Percentiles rank a stretch among this genome's conserved stretches.
Evolutionary conservation across 2,888 invertebrate species (phyloP).

Genomic region (Parnassius mnemosyne): DNA sequence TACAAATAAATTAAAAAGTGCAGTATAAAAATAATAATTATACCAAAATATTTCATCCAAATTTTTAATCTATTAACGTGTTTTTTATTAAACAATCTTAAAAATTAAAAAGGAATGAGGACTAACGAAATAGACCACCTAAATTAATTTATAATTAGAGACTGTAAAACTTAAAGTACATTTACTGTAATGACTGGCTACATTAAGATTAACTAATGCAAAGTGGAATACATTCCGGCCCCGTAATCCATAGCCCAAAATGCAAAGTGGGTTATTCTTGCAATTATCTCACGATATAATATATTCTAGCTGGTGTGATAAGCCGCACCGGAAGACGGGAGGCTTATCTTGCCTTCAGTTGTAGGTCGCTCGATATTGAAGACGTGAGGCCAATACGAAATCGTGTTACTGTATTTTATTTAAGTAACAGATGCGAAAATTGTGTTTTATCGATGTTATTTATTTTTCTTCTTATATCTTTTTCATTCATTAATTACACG

Average conservation of each 20-base stretch:
- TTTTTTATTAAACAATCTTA: too few relatives aligned
- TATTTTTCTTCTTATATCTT: not conserved
- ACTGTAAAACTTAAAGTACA: too few relatives aligned
- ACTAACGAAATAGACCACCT: too few relatives aligned
- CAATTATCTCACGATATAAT: conserved; percentile 38
- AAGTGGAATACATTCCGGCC: conserved; percentile 8
- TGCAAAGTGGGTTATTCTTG: conserved; percentile 25
- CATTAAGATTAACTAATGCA: conserved; percentile 18
- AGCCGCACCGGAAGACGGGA: conserved; percentile 34
- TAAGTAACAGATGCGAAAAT: conserved; percentile 6
- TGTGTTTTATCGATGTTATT: conserved; percentile 18
- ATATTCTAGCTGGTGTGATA: conserved; percentile 37
- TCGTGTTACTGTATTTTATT: conserved; percentile 21
- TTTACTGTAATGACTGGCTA: not conserved
- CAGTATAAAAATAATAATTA: too few relatives aligned
- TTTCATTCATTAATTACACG: too few relatives aligned
- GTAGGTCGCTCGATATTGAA: conserved; percentile 61
- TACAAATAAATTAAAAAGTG: too few relatives aligned
- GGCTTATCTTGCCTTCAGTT: conserved; percentile 44
- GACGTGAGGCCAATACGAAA: conserved; percentile 52
- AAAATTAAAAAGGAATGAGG: too few relatives aligned
- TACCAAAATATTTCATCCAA: too few relatives aligned
- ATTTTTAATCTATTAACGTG: too few relatives aligned
- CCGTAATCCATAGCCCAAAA: conserved; percentile 8
- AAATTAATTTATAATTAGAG: too few relatives aligned